Conservation (phyloP, 2,797 vertebrate species). For the Cyprinodon diabolis region DNA sequence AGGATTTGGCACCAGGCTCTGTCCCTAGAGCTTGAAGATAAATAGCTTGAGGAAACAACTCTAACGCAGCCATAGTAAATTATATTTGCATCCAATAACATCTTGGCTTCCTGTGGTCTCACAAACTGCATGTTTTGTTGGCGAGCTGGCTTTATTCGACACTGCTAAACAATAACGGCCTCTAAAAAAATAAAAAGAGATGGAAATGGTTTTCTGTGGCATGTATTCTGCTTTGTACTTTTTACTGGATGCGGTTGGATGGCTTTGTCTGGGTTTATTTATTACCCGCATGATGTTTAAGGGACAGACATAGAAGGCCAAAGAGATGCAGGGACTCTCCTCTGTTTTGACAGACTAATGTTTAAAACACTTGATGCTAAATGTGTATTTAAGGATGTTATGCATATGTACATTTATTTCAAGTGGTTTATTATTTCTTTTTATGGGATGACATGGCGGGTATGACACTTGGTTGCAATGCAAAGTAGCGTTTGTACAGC, state of each 20-base stretch:
- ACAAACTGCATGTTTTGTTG: conserved; percentile 59
- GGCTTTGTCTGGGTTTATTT: conserved; percentile 62
- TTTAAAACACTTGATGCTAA: conserved; percentile 28
- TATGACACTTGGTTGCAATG: not conserved
- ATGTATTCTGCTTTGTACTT: conserved; percentile 54
- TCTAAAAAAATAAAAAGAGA: conserved; percentile 34
- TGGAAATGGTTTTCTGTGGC: conserved; percentile 61
- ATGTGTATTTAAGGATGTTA: conserved; percentile 12
- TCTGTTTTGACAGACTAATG: conserved; percentile 25
- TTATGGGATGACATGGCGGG: not conserved
- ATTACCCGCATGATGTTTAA: conserved; percentile 49
- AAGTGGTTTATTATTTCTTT: not conserved
- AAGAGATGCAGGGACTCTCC: conserved; percentile 6
- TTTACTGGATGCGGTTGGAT: conserved; percentile 52
- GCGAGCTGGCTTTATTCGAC: conserved; percentile 39
- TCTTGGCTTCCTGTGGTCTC: conserved; percentile 62
- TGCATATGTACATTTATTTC: conserved; percentile 8
- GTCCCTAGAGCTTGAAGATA: conserved; percentile 60
- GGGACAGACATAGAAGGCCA: conserved; percentile 19
- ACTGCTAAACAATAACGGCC: conserved; percentile 61
- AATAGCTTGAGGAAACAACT: conserved; percentile 62
- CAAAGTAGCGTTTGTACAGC: too few relatives aligned
- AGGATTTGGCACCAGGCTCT: conserved; percentile 55
- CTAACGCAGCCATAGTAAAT: conserved; percentile 53
- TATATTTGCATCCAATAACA: conserved; percentile 66